A percentile compares a stretch with the other conserved stretches of the same genome.
Evolutionary conservation across 2,797 vertebrate genomes (phyloP).

Genomic region (Aplochiton taeniatus): DNA sequence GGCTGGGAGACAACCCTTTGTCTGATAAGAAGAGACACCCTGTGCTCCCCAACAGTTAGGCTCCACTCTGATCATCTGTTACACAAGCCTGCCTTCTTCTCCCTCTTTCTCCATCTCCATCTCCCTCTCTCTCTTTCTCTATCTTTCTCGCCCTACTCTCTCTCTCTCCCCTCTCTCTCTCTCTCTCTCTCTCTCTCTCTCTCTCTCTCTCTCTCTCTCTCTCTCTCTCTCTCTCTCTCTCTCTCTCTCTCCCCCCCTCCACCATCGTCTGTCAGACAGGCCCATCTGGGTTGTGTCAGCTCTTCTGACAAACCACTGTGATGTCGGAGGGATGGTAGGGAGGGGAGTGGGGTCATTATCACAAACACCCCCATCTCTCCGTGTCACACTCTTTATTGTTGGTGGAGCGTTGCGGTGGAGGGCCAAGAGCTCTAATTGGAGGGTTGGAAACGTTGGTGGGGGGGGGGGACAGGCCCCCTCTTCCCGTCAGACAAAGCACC

Average conservation of each 20-base stretch:
- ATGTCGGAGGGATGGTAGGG: constrained; percentile 61
- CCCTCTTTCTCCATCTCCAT: not conserved
- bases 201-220: constrained; percentile 24
- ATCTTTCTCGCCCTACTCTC: not conserved
- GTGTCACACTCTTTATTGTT: constrained; percentile 60
- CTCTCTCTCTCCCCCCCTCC: constrained; percentile 18
- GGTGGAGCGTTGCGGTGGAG: constrained; percentile 46
- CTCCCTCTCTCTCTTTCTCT: not conserved
- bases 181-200: constrained; percentile 38
- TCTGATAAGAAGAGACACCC: constrained; percentile 64
- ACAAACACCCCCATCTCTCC: constrained; percentile 53
- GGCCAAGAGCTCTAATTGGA: constrained; percentile 46
- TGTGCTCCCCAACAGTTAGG: constrained; percentile 65
- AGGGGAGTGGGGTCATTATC: constrained; percentile 69
- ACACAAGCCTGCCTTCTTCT: constrained; percentile 49
- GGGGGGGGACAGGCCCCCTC: constrained; percentile 25
- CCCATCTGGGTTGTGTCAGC: constrained; percentile 73
- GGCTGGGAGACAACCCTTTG: constrained; percentile 64
- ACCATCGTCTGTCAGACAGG: constrained; percentile 65
- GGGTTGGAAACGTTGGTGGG: constrained; percentile 37
- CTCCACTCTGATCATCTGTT: constrained; percentile 67
- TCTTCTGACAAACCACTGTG: constrained; percentile 66
- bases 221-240: not conserved
- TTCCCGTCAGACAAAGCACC: constrained; percentile 38
- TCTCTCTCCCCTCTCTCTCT: constrained; percentile 21